Conservation (phyloP, 2,888 invertebrate genomes). For the Tubiluchus corallicola region DNA sequence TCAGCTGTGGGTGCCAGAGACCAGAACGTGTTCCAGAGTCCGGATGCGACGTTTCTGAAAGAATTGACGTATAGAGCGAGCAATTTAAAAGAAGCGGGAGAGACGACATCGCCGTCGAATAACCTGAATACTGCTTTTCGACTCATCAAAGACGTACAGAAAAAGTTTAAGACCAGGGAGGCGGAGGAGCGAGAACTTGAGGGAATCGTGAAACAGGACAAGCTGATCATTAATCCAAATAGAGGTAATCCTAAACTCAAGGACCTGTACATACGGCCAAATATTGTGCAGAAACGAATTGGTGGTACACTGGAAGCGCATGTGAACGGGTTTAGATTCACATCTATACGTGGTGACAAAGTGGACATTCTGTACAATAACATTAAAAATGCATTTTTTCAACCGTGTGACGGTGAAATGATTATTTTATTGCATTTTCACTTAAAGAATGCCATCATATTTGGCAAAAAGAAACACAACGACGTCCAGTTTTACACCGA, state of each 20-base stretch:
- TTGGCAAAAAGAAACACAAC: conserved; percentile 96
- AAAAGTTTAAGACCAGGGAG: conserved; percentile 91
- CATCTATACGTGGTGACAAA: conserved; percentile 97
- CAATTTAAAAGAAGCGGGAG: conserved; percentile 92
- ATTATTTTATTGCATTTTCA: conserved; percentile 97
- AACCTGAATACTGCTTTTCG: conserved; percentile 92
- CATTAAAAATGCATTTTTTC: conserved; percentile 97
- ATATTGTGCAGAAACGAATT: conserved; percentile 81
- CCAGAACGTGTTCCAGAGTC: conserved; percentile 71
- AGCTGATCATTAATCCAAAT: conserved; percentile 72
- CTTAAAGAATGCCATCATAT: conserved; percentile 90
- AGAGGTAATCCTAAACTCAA: conserved; percentile 95
- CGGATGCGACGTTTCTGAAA: conserved; percentile 91
- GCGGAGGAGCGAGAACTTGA: conserved; percentile 75
- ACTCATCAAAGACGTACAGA: conserved; percentile 96
- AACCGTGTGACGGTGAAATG: conserved; percentile 98
- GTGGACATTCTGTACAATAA: conserved; percentile 98
- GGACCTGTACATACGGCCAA: conserved; percentile 94
- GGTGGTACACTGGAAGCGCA: conserved; percentile 76
- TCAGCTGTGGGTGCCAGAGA: conserved; percentile 80
- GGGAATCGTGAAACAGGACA: conserved; percentile 92
- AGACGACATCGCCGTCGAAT: conserved; percentile 74
- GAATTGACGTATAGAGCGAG: conserved; percentile 97
- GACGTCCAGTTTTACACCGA: conserved; percentile 99
- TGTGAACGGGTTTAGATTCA: conserved; percentile 71